Percentiles rank a stretch among this genome's conserved stretches.
phyloP scores from a whole-genome alignment of 2,113 vertebrate species.

The Neofelis nebulosa region DNA sequence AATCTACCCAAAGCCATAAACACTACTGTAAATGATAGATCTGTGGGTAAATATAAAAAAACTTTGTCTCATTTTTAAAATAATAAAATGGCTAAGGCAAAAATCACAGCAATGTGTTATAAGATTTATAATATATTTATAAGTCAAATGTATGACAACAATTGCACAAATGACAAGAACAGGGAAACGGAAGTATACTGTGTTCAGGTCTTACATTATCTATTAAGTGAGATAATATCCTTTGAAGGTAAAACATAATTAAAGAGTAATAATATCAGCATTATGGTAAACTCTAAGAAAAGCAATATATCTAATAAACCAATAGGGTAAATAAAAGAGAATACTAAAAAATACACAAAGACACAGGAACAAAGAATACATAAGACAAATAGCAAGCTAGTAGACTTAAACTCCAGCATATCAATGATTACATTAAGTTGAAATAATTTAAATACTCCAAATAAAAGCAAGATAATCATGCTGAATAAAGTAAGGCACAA shows the following conservation, averaged over 20 bases:
- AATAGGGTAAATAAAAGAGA: neutral
- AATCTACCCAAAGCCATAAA: neutral
- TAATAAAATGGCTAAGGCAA: neutral
- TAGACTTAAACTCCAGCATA: neutral
- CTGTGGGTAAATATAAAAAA: neutral
- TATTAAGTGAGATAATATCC: neutral
- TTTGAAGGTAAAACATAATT: neutral
- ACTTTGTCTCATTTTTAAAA: neutral
- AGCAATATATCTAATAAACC: neutral
- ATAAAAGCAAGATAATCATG: neutral
- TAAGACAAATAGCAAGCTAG: neutral
- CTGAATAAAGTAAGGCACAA: neutral
- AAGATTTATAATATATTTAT: neutral
- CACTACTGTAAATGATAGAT: neutral
- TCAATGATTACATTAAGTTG: neutral
- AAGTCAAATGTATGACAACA: neutral
- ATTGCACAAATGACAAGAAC: neutral
- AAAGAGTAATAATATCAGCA: neutral
- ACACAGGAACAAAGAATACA: neutral
- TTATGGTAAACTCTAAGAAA: neutral
- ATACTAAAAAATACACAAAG: neutral
- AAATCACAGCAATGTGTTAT: neutral
- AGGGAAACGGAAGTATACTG: neutral
- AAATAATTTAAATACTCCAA: neutral
- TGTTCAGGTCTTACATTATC: neutral